Conservation (phyloP, 2,888 invertebrate species). For the Conchocele bisecta region DNA sequence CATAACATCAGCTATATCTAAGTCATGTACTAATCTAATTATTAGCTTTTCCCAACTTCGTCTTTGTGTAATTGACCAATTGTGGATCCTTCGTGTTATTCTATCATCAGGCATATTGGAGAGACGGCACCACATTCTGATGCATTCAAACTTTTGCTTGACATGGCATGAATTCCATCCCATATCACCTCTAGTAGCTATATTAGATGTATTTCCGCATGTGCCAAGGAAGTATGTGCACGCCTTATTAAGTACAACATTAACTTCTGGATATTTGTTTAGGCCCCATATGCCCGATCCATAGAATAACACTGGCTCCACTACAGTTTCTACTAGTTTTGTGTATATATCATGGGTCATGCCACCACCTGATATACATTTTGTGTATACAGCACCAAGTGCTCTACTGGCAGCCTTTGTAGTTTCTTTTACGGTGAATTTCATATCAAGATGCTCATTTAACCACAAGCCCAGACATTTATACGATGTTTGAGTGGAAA, state of each 20-base stretch:
- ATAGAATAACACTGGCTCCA: constrained; percentile 10
- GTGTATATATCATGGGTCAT: constrained; percentile 4
- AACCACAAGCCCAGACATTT: constrained; percentile 16
- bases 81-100: too few species aligned
- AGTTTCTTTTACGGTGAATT: constrained; percentile 10
- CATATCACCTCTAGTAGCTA: too few species aligned
- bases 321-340: constrained; percentile 3
- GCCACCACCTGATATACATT: constrained; percentile 5
- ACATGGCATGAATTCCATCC: too few species aligned
- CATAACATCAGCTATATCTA: too few species aligned
- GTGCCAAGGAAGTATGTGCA: constrained; percentile 13
- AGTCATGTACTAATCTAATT: too few species aligned
- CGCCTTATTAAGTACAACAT: neutral
- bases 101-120: too few species aligned
- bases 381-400: constrained; percentile 1
- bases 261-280: neutral
- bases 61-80: too few species aligned
- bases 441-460: constrained; percentile 7
- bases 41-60: too few species aligned
- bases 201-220: too few species aligned
- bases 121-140: too few species aligned
- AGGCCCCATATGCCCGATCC: constrained; percentile 9
- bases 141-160: too few species aligned
- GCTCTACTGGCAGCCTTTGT: constrained; percentile 30
- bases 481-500: neutral